Evolutionary conservation across 2,113 vertebrate genomes (phyloP), one percentile per base, ranked within the genome.

Genomic region (Vidua chalybeata): DNA sequence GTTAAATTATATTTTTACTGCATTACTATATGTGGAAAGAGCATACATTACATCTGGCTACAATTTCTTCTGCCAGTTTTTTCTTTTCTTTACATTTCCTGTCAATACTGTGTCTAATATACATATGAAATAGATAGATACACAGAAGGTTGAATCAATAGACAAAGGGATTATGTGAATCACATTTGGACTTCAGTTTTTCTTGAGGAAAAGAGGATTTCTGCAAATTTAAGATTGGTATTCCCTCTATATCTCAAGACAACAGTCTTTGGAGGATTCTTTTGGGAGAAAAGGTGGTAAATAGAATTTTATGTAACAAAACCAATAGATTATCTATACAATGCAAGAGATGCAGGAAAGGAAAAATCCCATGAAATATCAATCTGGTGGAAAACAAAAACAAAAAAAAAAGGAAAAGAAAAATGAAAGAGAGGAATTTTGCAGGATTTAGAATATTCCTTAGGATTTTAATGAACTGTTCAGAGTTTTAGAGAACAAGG

Each of bases 1-100:
- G 85, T 96, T 89, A 90, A 93, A 48, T 90, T 86, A 82, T 69
- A 10, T 66, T 95, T 92, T 93, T 82, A 95, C 55, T 90, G 45
- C 64, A 93, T 66, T 89, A 74, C 45, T 97, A 69, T 95, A 69
- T 91, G 83, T 94, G 90, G 93, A 86, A 91, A 90, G 85, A 82
- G 28, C 54, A n/a, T 78, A 97, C 15, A 87, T 69, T 87, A 81
- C 69, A 91, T 87, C 86, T 94, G 64, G 88, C 35, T 94, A 19
- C 86, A 88, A 82, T 28, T 84, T 72, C 21, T 96, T 94, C 80
- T 83, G 23, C 46, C 62, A 62, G 51, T 89, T 89, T 66, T 54
- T 66, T 54, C 93, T 93, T 94, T 75, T 26, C 45, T 45, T 76
- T 90, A 62, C 13, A 56, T 95, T 90, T 94, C 75, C 87, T 94